Percentiles rank a stretch among this genome's conserved stretches.
These are phyloP conservation scores for Apomyelois bistriatella DNA, from an alignment of 2,888 invertebrate genomes.

Conservation along the genomic window DNA sequence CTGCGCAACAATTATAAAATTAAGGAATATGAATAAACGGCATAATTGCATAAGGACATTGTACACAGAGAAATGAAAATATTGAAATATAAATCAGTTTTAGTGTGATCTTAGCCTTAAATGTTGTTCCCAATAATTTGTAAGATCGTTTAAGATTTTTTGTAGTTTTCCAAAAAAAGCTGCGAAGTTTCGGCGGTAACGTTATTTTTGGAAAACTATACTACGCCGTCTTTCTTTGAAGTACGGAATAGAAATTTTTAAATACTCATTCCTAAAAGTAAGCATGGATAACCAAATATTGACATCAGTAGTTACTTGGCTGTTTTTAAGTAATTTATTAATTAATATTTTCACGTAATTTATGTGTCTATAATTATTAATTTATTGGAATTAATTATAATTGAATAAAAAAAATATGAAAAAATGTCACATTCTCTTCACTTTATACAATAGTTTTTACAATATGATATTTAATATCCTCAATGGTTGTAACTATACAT, in stretches of 20 bases:
- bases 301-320: conserved; percentile 76
- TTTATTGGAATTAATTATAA: conserved; percentile 76
- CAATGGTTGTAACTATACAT: conserved; percentile 82
- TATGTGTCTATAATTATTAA: conserved; percentile 79
- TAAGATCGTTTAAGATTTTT: conserved; percentile 57
- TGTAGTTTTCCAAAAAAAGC: conserved; percentile 53
- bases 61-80: conserved; percentile 1
- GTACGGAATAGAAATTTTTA: conserved; percentile 45
- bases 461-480: conserved; percentile 81
- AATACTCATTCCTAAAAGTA: conserved; percentile 75
- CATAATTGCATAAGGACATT: not conserved
- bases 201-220: conserved; percentile 50
- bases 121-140: conserved; percentile 77
- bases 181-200: conserved; percentile 19
- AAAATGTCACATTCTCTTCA: conserved; percentile 78
- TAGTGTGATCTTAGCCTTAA: conserved; percentile 63
- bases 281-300: conserved; percentile 76
- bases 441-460: conserved; percentile 81
- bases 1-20: not conserved
- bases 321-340: conserved; percentile 74
- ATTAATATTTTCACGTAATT: conserved; percentile 77
- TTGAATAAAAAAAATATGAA: conserved; percentile 70
- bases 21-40: not conserved
- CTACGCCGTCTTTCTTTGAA: conserved; percentile 51
- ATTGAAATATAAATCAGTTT: conserved; percentile 32